Base-by-base conservation (phyloP, 53 echinoderm and acorn worm species). In the Actinopyga echinites region DNA sequence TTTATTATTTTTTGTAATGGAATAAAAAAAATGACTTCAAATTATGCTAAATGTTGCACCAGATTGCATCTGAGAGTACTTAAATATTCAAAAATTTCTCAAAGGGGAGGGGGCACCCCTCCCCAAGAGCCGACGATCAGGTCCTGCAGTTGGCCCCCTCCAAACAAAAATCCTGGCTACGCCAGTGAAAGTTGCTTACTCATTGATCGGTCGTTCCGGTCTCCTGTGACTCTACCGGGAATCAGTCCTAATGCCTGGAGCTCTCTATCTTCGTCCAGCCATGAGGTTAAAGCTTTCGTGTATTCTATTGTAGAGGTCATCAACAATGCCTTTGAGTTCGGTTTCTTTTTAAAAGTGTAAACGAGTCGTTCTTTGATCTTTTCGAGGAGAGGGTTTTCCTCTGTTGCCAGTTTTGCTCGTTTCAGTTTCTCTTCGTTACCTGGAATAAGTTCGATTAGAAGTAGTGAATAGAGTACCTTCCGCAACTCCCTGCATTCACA, bases 171-270 rank as follows among this genome's bases (percentile, higher is more conserved):
- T 15, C 17, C 13, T 49, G 0, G 2, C 3, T 49, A 49, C 3
- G 15, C 1, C 2, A 49, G 1, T 5, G 15, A 23, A 25, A 0
- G 10, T 62, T 3, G 62, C 25, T 23, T 30, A 77, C 77, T 45
- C 49, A 77, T 77, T 10, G 49, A 52, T 53, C 30, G 56, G 31
- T 55, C 77, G 5, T n/a, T n/a, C n/a, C 32, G 31, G 31, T 11
- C 54, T 56, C 77, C 77, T 4, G 31, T 77, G 13, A 77, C 56
- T 77, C 77, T 77, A 6, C 54, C 77, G 6, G 77, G 77, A 5
- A 29, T 45, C 6, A 77, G 30, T 32, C 54, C 49, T 4, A 56
- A 28, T 2, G 24, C 49, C 20, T 56, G 28, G 8, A 77, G 30
- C 0, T 53, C 77, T 9, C 31, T 8, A 17, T 77, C 77, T 30